Evolutionary conservation across 2,797 vertebrate genomes (phyloP).

Genomic region (Mallotus villosus): DNA sequence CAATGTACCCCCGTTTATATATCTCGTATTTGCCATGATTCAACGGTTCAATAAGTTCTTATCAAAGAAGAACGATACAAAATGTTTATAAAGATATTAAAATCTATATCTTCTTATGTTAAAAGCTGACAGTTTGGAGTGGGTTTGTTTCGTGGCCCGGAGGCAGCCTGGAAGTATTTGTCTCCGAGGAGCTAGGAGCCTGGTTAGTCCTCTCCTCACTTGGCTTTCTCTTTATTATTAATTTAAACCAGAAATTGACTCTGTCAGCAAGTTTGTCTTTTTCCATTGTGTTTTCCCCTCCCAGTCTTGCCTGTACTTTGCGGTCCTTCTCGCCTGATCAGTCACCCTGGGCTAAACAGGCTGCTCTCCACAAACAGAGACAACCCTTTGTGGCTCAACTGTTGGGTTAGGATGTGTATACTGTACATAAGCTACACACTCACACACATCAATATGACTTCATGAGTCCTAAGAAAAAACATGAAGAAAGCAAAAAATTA

Average conservation of each 20-base stretch:
- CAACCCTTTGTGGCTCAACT: constrained; percentile 2
- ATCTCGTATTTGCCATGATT: constrained; percentile 63
- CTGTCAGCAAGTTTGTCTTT: constrained; percentile 50
- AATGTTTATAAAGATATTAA: constrained; percentile 93
- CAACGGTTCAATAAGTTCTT: constrained; percentile 72
- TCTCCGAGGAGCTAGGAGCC: neutral
- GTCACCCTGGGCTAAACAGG: constrained; percentile 31
- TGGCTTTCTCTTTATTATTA: constrained; percentile 39
- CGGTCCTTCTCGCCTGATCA: constrained; percentile 52
- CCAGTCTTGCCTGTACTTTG: constrained; percentile 42
- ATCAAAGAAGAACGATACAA: constrained; percentile 75
- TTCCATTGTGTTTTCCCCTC: constrained; percentile 30
- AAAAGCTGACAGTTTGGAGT: constrained; percentile 70
- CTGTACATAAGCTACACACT: too few relatives aligned
- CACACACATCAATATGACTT: neutral
- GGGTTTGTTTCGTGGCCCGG: constrained; percentile 52
- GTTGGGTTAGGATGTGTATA: constrained; percentile 17
- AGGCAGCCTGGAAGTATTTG: neutral
- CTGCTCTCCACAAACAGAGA: constrained; percentile 31
- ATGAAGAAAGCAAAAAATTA: neutral
- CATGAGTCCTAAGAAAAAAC: neutral
- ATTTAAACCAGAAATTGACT: constrained; percentile 47
- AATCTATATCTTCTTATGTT: constrained; percentile 91
- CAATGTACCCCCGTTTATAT: constrained; percentile 50
- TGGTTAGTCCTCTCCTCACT: constrained; percentile 15